Evolutionary conservation across 2,888 invertebrate genomes (phyloP), one percentile per base, ranked within the genome.

Genomic region (Drosophila cognata): DNA sequence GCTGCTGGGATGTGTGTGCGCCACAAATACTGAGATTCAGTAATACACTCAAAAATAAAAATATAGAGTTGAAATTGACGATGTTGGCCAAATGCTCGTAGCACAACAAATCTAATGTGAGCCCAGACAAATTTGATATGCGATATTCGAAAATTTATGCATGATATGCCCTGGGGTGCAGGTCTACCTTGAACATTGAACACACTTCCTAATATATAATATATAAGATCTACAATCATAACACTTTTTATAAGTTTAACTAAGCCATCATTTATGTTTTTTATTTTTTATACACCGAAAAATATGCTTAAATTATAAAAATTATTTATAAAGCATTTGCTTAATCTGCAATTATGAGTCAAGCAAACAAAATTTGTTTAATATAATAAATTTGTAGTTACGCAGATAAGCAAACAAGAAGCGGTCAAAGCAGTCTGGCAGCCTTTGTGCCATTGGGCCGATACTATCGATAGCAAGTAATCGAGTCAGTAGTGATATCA

Each of bases 1-100:
- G 13, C 29, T 63, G 31, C 52, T 53, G 21, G 16, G 46, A 25
- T 25, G 25, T 58, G 65, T 48, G 59, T 25, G 50, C 59, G 65
- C 53, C 41, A 56, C 41, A 57, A 33, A 58, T 62, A 25, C 4
- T 16, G 8, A 1, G 25, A 71, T 61, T 65, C 51, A 60, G 63
- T 28, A 25, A 25, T 28, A 2, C 2, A n/a, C 13, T 28, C 13
- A 10, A 21, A 18, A 29, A 29, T 29, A 31, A 31, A 31, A 10
- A 6, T 3, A 4, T 50, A 1, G 1, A 6, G 11, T 11, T 6
- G 6, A 29, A 51, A 51, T 18, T n/a, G 3, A 21, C 1, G 21
- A 21, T 21, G 21, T 21, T 21, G 21, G 21, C 21, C 21, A 21
- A 21, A 21, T 21, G 21, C 21, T 21, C 21, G 21, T 21, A 21